Base-by-base conservation (phyloP, 1,140 invertebrate genomes). In the Panagrolaimus sp. region DNA sequence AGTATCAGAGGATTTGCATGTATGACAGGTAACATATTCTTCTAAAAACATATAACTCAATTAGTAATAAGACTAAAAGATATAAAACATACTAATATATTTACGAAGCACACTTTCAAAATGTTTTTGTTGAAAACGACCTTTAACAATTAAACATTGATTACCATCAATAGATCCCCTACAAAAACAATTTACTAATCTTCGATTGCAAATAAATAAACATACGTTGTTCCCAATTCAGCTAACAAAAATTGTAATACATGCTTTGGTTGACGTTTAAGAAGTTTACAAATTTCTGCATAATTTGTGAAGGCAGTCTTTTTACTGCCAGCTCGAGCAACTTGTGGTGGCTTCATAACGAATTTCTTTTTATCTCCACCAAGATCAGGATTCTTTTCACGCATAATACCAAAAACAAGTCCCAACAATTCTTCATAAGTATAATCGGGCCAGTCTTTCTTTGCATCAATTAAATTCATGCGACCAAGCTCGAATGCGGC, bases 251-350 rank as follows among this genome's bases (percentile, higher is more conserved):
- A 99, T 79, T 96, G 94, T 75, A 98, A 87, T 78, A 99, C 89
- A 89, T 99, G 96, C 87, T 98, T 98, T 6, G 94, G 93, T 84
- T 96, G 91, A 85, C 94, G 88, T 87, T 98, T 95, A 74, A 99
- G 87, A 62, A 83, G 68, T 86, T 88, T 88, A 79, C 89, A 90
- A 83, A 93, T 91, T 84, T 99, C 96, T 76, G 93, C 91, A 84
- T 99, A 99, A 84, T 99, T 99, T 62, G 94, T 94, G 87, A 99
- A 99, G 7, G 94, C 96, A 46, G 96, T 95, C 85, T 98, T 99
- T 86, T 98, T 98, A 14, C 94, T 96, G 73, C 96, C 96, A 82
- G 98, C 95, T 85, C 94, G 89, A 38, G 96, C 90, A 68, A 98
- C 80, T 86, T 98, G 94, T 26, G 96, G 96, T 21, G 96, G 96